A percentile compares a stretch with the other conserved stretches of the same genome.
Evolutionary conservation across 2,113 vertebrate genomes (phyloP).

Genomic region (Eclectus roratus): DNA sequence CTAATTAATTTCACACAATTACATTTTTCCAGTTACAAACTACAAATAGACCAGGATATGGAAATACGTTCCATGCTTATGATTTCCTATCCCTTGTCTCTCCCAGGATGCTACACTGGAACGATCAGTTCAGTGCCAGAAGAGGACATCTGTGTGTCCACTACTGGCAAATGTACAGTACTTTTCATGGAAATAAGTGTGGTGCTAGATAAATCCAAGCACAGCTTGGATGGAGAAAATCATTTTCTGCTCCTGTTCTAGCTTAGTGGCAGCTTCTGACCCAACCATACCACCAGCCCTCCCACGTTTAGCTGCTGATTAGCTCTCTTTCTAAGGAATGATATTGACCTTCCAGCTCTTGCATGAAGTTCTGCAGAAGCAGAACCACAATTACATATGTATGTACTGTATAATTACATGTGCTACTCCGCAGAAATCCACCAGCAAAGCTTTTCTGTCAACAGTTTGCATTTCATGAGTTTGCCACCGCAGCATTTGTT

Average conservation of each 20-base stretch:
- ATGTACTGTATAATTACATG: neutral
- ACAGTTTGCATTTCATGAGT: neutral
- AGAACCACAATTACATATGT: neutral
- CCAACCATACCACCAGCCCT: neutral
- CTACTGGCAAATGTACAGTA: neutral
- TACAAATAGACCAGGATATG: neutral
- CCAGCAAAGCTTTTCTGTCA: neutral
- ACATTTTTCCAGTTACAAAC: neutral
- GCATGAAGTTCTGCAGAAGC: neutral
- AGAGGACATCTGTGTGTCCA: neutral
- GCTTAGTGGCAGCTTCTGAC: neutral
- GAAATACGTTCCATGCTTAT: neutral
- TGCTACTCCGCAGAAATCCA: neutral
- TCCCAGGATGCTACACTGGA: neutral
- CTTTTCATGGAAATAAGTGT: neutral
- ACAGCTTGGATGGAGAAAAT: neutral
- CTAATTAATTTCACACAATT: neutral
- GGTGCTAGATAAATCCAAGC: neutral
- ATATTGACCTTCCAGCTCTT: neutral
- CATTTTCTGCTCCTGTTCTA: neutral
- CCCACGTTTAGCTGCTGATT: neutral
- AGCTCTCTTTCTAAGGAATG: neutral
- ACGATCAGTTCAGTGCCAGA: neutral
- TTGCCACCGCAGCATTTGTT: neutral
- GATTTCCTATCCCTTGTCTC: neutral